Conservation (phyloP, 2,113 vertebrate species). For the Ctenodactylus gundi region DNA sequence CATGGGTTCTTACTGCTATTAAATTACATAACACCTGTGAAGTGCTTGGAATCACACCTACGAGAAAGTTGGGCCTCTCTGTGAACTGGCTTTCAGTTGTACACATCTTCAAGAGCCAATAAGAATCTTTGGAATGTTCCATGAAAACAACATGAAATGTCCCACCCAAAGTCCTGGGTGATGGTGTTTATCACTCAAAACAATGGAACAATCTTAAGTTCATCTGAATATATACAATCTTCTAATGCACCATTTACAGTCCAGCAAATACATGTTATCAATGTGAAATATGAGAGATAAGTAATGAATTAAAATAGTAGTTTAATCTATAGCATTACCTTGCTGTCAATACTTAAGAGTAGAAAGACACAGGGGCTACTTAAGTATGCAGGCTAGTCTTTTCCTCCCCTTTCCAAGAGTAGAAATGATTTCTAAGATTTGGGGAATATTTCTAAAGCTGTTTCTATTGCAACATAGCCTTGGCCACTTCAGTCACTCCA, state of each 20-base stretch:
- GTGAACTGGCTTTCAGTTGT: conserved; percentile 77
- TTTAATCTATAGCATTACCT: not conserved
- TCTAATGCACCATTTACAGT: not conserved
- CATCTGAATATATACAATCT: not conserved
- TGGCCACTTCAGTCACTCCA: too few species aligned
- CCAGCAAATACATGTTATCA: not conserved
- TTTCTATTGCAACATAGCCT: not conserved
- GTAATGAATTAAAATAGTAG: not conserved
- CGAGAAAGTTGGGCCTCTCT: not conserved
- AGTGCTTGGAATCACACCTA: not conserved
- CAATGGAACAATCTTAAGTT: not conserved
- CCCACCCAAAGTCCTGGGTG: not conserved
- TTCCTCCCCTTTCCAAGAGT: not conserved
- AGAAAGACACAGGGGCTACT: not conserved
- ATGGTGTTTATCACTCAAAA: not conserved
- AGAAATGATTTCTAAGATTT: not conserved
- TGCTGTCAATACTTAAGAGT: not conserved
- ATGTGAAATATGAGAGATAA: not conserved
- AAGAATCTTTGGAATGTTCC: conserved; percentile 93
- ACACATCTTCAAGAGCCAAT: conserved; percentile 93
- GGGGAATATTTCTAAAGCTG: not conserved
- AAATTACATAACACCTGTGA: not conserved
- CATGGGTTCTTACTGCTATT: not conserved
- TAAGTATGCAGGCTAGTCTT: not conserved
- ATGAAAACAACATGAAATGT: conserved; percentile 92